Conservation (phyloP, 2,113 vertebrate species). For the Leucoraja erinaceus region DNA sequence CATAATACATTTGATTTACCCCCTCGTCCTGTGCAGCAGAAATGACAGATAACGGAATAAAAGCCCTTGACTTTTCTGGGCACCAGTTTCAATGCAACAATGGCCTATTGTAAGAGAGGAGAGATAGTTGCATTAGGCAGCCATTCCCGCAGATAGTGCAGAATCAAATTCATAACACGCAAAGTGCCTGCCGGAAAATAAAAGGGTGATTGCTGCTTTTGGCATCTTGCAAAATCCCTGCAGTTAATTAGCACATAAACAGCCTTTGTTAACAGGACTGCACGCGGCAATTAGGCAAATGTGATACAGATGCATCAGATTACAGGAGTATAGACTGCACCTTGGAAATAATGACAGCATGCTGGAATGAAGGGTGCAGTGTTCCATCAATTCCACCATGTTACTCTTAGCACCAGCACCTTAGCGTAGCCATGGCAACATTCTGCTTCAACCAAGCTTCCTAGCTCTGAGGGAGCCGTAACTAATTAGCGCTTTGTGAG, state of each 20-base stretch:
- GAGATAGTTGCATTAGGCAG: too few species aligned
- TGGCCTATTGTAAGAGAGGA: neutral
- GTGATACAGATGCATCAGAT: slow-evolving; percentile 43
- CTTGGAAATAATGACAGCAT: slow-evolving; percentile 42
- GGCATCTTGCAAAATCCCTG: slow-evolving; percentile 34
- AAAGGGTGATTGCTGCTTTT: neutral
- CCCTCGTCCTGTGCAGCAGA: neutral
- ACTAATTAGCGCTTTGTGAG: neutral
- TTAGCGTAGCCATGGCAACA: slow-evolving; percentile 59
- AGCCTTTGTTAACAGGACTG: slow-evolving; percentile 43
- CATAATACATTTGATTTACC: neutral
- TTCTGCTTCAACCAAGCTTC: neutral
- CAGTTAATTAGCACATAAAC: slow-evolving; percentile 41
- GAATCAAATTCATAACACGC: neutral
- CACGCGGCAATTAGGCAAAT: slow-evolving; percentile 43
- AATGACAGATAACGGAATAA: neutral
- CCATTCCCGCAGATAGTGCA: neutral
- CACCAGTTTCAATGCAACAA: neutral
- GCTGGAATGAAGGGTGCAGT: slow-evolving; percentile 45
- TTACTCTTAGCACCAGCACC: slow-evolving; percentile 23
- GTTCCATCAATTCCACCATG: slow-evolving; percentile 45
- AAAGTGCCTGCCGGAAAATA: neutral
- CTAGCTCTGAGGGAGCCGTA: neutral
- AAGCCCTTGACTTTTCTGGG: neutral
- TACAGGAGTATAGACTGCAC: slow-evolving; percentile 41